Percentiles rank a stretch among this genome's conserved stretches.
These are phyloP conservation scores for Isotomurus palustris DNA, from an alignment of 2,888 invertebrate genomes.

Conservation along the genomic window DNA sequence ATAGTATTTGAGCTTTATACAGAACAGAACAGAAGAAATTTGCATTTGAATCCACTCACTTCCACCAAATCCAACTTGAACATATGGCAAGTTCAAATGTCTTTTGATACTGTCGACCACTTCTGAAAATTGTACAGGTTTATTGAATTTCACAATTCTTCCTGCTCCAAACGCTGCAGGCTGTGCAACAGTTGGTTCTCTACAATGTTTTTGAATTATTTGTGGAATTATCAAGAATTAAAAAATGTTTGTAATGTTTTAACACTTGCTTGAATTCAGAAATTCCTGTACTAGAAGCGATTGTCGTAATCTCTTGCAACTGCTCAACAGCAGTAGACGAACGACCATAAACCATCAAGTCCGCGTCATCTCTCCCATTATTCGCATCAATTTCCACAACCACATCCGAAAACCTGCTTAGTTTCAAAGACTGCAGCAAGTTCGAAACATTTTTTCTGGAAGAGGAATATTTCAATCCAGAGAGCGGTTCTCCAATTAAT, in stretches of 20 bases:
- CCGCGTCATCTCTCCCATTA: not conserved
- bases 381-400: constrained; percentile 18
- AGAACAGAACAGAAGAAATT: not conserved
- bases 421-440: constrained; percentile 14
- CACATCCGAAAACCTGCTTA: constrained; percentile 23
- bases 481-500: constrained; percentile 10
- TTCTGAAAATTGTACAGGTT: constrained; percentile 56
- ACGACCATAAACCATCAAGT: constrained; percentile 12
- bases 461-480: constrained; percentile 18
- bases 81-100: constrained; percentile 62
- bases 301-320: constrained; percentile 4
- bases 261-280: constrained; percentile 22
- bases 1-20: not conserved
- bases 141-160: constrained; percentile 55
- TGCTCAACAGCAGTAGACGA: not conserved
- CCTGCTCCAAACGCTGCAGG: constrained; percentile 56
- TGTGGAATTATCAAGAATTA: too few species aligned
- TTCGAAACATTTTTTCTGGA: constrained; percentile 19
- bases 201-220: not conserved
- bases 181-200: constrained; percentile 5
- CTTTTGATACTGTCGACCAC: constrained; percentile 65
- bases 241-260: not conserved
- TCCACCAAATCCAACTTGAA: constrained; percentile 67
- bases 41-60: constrained; percentile 50
- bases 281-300: constrained; percentile 12